Base-by-base conservation (phyloP, 2,113 vertebrate species). In the Suricata suricatta region DNA sequence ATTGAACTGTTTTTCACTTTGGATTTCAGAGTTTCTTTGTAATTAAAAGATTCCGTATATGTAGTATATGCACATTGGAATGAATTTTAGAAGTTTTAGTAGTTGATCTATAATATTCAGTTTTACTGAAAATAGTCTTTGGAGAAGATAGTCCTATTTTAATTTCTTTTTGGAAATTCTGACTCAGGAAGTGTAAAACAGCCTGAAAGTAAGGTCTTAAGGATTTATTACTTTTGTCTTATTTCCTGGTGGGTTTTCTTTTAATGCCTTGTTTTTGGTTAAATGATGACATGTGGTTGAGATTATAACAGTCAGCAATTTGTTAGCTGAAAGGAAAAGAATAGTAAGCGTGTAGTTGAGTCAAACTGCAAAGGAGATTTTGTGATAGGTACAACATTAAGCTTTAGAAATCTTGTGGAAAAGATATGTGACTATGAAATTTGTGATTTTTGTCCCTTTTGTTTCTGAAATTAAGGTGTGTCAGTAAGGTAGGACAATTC, bases 161-260 rank as follows among this genome's bases (percentile, higher is more conserved):
- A 88, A 87, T 90, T 95, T 96, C 52, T 92, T 25, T 95, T 27
- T 95, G 93, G 87, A 92, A 97, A 77, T 97, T 95, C 81, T 94
- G 81, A 86, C 33, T 96, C 60, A 52, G 77, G 52, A 94, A 93
- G 80, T 97, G 47, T 97, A 84, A 88, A 93, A 86, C 88, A 95
- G 25, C 23, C 54, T 92, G 38, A 93, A 52, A 95, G 63, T 93
- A 77, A 82, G 52, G 35, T 93, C 85, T 97, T 97, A 87, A 86
- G 88, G 92, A 88, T 72, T 92, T 92, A 82, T 63, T 86, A 19
- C 74, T 90, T 96, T 96, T 89, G 88, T 89, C 84, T 93, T 90
- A 90, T 80, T 98, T 98, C 87, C 84, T 97, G 72, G 72, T 95
- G 54, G 50, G 47, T 90, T 97, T 97, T 97, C 92, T 97, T 54